Conservation (phyloP, 2,888 invertebrate species). For the Platypus cylindrus region DNA sequence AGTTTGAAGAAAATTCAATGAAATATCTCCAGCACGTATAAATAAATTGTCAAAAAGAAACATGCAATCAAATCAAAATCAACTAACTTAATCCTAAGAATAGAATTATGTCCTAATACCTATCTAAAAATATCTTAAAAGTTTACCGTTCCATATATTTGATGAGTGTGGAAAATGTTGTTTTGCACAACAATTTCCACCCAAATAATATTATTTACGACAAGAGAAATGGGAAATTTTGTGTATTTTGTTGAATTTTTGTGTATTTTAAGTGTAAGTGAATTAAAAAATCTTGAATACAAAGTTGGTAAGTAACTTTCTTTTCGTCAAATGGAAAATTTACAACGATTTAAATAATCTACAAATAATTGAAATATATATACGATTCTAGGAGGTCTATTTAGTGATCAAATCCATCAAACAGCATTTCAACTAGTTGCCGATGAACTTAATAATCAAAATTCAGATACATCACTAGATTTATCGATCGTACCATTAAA, state of each 20-base stretch:
- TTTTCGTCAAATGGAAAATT: neutral
- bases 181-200: too few relatives aligned
- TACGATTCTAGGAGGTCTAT: constrained; percentile 19
- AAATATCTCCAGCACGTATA: too few relatives aligned
- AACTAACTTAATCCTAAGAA: constrained; percentile 3
- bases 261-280: too few relatives aligned
- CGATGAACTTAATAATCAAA: constrained; percentile 16
- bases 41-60: too few relatives aligned
- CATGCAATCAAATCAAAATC: too few relatives aligned
- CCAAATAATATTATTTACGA: too few relatives aligned
- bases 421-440: constrained; percentile 19
- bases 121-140: constrained; percentile 4
- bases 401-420: constrained; percentile 19
- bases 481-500: constrained; percentile 15
- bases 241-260: too few relatives aligned
- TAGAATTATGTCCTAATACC: neutral
- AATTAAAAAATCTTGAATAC: neutral
- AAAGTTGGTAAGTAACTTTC: neutral
- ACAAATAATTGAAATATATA: neutral
- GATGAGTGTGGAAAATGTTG: too few relatives aligned
- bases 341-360: neutral
- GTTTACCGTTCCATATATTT: constrained; percentile 2
- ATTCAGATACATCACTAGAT: constrained; percentile 14
- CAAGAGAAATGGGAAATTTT: too few relatives aligned
- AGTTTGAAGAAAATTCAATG: too few relatives aligned